Base-by-base conservation (phyloP, 37 sponge, comb jelly and placozoan species). In the Halichondria panicea region DNA sequence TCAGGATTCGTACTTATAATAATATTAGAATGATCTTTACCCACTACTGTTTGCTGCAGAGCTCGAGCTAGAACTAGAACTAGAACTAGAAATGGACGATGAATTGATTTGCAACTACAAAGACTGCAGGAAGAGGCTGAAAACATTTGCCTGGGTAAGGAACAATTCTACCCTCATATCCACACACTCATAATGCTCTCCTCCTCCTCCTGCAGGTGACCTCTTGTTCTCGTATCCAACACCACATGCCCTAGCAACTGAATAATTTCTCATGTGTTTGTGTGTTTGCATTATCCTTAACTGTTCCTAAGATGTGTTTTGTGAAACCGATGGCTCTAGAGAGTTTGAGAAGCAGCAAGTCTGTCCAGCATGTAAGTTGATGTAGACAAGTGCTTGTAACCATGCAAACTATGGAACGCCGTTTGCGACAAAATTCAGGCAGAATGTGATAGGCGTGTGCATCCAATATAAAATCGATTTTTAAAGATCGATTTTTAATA, bases 341-440 rank as follows among this genome's bases (percentile, higher is more conserved):
- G 92, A 95, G 45, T 95, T 95, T 68, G 84, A 59, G 44, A 84
- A 70, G 66, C 76, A 84, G 31, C 27, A 57, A 36, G 56, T 37
- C 0, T 95, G 95, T 55, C 95, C 95, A 31, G 95, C 95, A 68
- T 95, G 95, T 85, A 72, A 77, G 83, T 48, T n/a, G n/a, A n/a
- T n/a, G n/a, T n/a, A n/a, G n/a, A 44, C 3, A 36, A 22, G 5
- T 7, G 19, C 38, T 56, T 32, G 9, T 7, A 7, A 4, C 13
- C 38, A 33, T 65, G n/a, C n/a, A n/a, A n/a, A n/a, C n/a, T n/a
- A n/a, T n/a, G n/a, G n/a, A n/a, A n/a, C n/a, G n/a, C n/a, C n/a
- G n/a, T n/a, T n/a, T n/a, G n/a, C n/a, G n/a, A n/a, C n/a, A n/a
- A n/a, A n/a, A n/a, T n/a, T n/a, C n/a, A n/a, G n/a, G n/a, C n/a